Conservation (phyloP, 2,888 invertebrate genomes). For the Arge pagana region DNA sequence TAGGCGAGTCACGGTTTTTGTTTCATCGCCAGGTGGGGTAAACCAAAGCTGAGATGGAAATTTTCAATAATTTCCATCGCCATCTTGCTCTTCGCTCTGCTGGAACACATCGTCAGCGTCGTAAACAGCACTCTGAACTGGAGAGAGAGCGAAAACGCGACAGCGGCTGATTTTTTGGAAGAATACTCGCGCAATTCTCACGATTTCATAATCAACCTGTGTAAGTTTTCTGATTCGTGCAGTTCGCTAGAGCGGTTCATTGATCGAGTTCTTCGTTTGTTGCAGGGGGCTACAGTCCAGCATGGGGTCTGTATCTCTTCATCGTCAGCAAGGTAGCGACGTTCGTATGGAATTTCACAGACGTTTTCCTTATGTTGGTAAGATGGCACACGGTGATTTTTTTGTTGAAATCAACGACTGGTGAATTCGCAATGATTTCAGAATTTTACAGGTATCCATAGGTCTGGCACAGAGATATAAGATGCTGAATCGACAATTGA, state of each 20-base stretch:
- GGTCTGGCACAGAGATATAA: conserved; percentile 70
- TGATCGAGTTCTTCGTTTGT: too few species aligned
- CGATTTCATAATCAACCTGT: conserved; percentile 43
- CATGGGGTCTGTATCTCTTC: conserved; percentile 47
- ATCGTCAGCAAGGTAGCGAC: conserved; percentile 66
- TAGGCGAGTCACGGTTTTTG: too few species aligned
- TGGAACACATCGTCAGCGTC: conserved; percentile 51
- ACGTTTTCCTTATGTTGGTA: conserved; percentile 72
- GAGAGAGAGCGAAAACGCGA: conserved; percentile 33
- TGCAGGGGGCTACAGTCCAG: conserved; percentile 46
- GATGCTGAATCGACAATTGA: conserved; percentile 62
- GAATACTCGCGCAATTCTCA: conserved; percentile 46
- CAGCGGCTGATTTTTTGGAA: conserved; percentile 40
- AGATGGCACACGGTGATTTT: too few species aligned
- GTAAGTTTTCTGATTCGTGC: too few species aligned
- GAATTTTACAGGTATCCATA: conserved; percentile 52
- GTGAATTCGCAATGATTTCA: too few species aligned
- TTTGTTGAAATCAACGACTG: too few species aligned
- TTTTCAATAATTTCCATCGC: conserved; percentile 38
- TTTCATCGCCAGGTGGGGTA: conserved; percentile 26
- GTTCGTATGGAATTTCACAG: conserved; percentile 75
- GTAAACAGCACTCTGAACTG: conserved; percentile 37
- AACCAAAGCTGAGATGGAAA: conserved; percentile 46
- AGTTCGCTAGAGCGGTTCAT: too few species aligned
- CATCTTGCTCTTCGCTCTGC: conserved; percentile 43